Percentiles rank a stretch among this genome's conserved stretches.
These are phyloP conservation scores for Pachymerium ferrugineum DNA, from an alignment of 2,888 invertebrate genomes.

Conservation along the genomic window DNA sequence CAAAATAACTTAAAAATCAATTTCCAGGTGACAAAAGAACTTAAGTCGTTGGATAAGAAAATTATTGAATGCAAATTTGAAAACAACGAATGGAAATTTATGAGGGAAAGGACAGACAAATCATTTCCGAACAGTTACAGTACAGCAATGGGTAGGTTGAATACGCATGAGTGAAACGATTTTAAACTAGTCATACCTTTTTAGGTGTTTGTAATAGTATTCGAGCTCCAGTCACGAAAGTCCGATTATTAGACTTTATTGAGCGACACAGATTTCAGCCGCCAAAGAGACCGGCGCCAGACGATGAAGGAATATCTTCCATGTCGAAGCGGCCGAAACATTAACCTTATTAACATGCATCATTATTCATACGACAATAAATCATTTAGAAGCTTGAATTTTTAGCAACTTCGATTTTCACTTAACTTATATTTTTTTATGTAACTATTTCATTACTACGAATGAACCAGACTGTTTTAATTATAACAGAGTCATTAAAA, in stretches of 20 bases:
- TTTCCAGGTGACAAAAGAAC: slow-evolving; percentile 58
- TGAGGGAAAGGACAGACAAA: slow-evolving; percentile 95
- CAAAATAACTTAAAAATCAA: neutral
- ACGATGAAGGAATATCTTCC: neutral
- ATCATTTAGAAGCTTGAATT: no score
- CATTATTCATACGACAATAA: neutral
- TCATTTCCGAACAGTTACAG: slow-evolving; percentile 83
- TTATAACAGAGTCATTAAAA: slow-evolving; percentile 25
- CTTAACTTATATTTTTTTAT: slow-evolving; percentile 1
- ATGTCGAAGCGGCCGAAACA: neutral
- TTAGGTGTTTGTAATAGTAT: slow-evolving; percentile 79
- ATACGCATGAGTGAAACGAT: neutral
- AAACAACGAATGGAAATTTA: slow-evolving; percentile 71
- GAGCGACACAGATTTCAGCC: slow-evolving; percentile 55
- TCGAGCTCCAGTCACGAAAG: slow-evolving; percentile 74
- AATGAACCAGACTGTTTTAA: neutral
- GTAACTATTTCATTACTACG: no score
- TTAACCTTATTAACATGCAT: neutral
- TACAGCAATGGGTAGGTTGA: slow-evolving; percentile 61
- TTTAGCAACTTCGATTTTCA: no score
- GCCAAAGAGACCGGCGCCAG: neutral
- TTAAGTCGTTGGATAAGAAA: slow-evolving; percentile 78
- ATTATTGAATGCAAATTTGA: slow-evolving; percentile 89
- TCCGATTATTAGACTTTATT: slow-evolving; percentile 68
- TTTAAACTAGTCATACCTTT: neutral